A percentile compares a stretch with the other conserved stretches of the same genome.
Evolutionary conservation across 2,888 invertebrate species (phyloP).

Genomic region (Metallyticus violacea): DNA sequence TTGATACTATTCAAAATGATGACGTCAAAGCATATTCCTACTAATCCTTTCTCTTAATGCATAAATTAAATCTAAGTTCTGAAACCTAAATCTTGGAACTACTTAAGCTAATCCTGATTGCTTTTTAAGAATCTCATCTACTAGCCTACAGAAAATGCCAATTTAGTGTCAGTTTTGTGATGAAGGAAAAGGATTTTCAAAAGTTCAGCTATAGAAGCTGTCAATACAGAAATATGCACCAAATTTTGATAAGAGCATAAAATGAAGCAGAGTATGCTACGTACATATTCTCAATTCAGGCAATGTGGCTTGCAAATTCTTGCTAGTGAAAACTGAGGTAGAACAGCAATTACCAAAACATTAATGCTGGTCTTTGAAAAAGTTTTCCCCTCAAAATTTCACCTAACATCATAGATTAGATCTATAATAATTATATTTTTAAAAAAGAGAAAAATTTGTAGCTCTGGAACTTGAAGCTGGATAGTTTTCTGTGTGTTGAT

Average conservation of each 20-base stretch:
- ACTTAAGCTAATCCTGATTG: neutral
- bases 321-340: neutral
- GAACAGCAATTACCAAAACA: neutral
- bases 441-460: too few species aligned
- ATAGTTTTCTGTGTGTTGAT: neutral
- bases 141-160: neutral
- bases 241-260: neutral
- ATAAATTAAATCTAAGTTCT: neutral
- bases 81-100: neutral
- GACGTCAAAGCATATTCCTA: neutral
- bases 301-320: neutral
- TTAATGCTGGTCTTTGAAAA: neutral
- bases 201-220: neutral
- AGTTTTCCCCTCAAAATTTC: neutral
- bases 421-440: neutral
- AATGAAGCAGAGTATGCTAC: neutral
- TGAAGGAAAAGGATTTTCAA: neutral
- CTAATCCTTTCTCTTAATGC: neutral
- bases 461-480: too few species aligned
- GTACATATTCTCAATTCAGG: neutral
- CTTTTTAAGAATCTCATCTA: neutral
- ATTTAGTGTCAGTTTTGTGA: neutral
- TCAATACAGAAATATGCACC: neutral
- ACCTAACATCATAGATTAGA: neutral
- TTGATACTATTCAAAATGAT: too few species aligned